Evolutionary conservation across 2,797 vertebrate genomes (phyloP), one percentile per base, ranked within the genome.

Genomic region (Ficedula albicollis): DNA sequence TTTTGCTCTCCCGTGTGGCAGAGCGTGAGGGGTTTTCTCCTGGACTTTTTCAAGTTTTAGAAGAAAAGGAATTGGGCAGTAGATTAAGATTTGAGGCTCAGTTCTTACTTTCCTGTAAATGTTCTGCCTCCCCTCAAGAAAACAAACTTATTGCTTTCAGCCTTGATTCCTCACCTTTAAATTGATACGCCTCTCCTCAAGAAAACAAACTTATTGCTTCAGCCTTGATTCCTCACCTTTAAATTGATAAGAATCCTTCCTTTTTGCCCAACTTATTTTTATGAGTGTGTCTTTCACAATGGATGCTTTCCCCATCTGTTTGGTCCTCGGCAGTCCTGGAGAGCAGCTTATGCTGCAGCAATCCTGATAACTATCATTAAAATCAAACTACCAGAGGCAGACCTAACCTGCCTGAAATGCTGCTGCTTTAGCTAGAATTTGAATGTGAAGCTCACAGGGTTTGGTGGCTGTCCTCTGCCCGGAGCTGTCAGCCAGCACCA

Each of bases 381-480:
- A 88, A 93, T 36, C 76, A 93, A 93, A 76, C 59, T 78, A 27
- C 63, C 54, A 32, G 55, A 55, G 83, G 55, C 73, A 87, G 73
- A 78, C 23, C 51, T 62, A 69, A 59, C 46, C 56, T 69, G 44
- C 67, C 58, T 75, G 58, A 62, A 81, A 48, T 43, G 52, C 66
- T 79, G 69, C 30, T 69, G 74, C 67, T 89, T 55, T 43, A 78
- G 75, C 63, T 52, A 2, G 59, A 78, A 84, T 93, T 23, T 78
- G 91, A 93, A 46, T 59, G 67, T 67, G n/a, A 80, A 84, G 27
- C 80, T 96, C 5, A 41, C 80, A 73, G 80, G 54, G 58, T 84
- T 96, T 93, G 84, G 89, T 96, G 72, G 62, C 85, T 91, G 92
- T 96, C 79, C 82, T 89, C 55, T 86, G 66, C 77, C 84, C 5